Evolutionary conservation across 2,888 invertebrate genomes (phyloP).

Genomic region (Gerris lacustris): DNA sequence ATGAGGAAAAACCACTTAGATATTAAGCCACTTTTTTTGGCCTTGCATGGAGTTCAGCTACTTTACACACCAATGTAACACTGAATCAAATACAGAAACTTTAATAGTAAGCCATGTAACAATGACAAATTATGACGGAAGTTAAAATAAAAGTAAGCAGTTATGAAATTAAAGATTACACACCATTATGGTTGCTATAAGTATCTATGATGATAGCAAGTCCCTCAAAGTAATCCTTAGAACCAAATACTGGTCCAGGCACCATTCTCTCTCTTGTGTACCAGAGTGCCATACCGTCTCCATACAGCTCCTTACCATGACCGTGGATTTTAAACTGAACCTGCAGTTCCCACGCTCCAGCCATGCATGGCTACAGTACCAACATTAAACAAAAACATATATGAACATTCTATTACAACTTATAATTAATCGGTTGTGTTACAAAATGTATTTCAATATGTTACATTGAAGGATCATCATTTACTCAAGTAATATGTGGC

Average conservation of each 20-base stretch:
- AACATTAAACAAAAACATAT: constrained; percentile 7
- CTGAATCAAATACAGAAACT: too few relatives aligned
- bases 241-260: constrained; percentile 86
- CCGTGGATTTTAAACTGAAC: constrained; percentile 94
- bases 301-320: constrained; percentile 84
- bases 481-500: background rate
- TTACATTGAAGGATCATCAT: background rate
- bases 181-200: constrained; percentile 97
- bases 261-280: constrained; percentile 71
- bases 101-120: too few relatives aligned
- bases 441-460: background rate
- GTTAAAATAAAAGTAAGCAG: too few relatives aligned
- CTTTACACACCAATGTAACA: too few relatives aligned
- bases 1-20: too few relatives aligned
- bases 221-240: constrained; percentile 78
- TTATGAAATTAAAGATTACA: constrained; percentile 44
- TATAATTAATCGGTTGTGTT: constrained; percentile 3
- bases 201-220: constrained; percentile 90
- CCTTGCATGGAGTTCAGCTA: too few relatives aligned
- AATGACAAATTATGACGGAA: too few relatives aligned
- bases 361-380: constrained; percentile 60
- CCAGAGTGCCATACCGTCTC: constrained; percentile 95
- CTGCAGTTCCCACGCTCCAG: constrained; percentile 92
- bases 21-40: too few relatives aligned
- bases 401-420: background rate